These are phyloP conservation scores for Cryptus armator DNA, from an alignment of 2,888 invertebrate species.

Conservation along the genomic window DNA sequence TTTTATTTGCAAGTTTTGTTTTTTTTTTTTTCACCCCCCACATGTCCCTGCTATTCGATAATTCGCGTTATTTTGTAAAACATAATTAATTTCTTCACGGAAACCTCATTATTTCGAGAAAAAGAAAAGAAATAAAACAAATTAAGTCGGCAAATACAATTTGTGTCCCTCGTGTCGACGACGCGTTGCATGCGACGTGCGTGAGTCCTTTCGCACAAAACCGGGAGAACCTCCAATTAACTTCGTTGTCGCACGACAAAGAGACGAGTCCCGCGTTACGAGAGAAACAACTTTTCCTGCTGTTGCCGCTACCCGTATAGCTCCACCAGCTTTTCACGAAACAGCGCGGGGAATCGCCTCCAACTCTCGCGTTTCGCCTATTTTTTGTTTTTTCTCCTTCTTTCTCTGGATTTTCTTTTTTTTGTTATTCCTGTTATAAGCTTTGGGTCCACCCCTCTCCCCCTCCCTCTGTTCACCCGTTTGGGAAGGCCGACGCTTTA, in stretches of 20 bases:
- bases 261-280: conserved; percentile 47
- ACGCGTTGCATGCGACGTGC: not conserved
- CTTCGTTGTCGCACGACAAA: conserved; percentile 59
- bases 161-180: not conserved
- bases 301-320: not conserved
- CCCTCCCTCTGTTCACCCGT: too few relatives aligned
- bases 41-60: not conserved
- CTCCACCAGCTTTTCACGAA: conserved; percentile 21
- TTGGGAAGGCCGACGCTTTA: conserved; percentile 30
- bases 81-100: not conserved
- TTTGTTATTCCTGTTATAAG: conserved; percentile 25
- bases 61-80: not conserved
- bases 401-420: not conserved
- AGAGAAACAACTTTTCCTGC: conserved; percentile 31
- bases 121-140: not conserved
- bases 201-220: conserved; percentile 14
- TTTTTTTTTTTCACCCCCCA: not conserved
- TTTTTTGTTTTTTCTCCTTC: conserved; percentile 9
- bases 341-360: conserved; percentile 28
- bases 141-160: not conserved
- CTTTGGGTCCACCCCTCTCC: not conserved
- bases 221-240: conserved; percentile 56
- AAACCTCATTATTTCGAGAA: conserved; percentile 2
- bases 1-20: not conserved
- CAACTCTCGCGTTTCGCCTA: conserved; percentile 31